phyloP scores from a whole-genome alignment of 2,888 invertebrate genomes.

The Lamproptera curius region DNA sequence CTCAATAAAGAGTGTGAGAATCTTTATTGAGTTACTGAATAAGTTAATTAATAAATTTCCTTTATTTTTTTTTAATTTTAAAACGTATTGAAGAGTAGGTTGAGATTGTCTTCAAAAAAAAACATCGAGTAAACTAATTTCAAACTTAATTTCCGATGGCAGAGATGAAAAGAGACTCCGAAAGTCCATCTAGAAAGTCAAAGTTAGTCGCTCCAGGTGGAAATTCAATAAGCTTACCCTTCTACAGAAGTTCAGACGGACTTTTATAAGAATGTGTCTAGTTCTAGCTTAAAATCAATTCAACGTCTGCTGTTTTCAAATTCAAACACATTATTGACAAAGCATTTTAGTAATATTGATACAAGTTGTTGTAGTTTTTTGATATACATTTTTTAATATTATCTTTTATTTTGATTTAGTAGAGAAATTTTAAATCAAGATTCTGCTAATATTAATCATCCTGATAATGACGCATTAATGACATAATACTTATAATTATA shows the following conservation, averaged over 20 bases:
- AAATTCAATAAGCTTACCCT: no score
- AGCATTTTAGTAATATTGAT: background rate
- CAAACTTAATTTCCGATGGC: no score
- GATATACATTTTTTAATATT: background rate
- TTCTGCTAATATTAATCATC: background rate
- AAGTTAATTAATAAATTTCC: no score
- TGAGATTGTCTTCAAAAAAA: no score
- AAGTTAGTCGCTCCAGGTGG: slow-evolving; percentile 6
- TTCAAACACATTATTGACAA: background rate
- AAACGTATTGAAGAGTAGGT: no score
- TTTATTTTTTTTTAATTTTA: no score
- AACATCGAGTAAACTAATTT: no score
- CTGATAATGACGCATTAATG: no score
- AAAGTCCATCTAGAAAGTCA: slow-evolving; percentile 10
- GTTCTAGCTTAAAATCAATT: background rate
- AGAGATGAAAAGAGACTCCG: background rate
- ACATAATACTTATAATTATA: no score
- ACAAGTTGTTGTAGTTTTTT: background rate
- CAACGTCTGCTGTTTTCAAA: background rate
- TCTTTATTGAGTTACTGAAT: no score
- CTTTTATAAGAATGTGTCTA: slow-evolving; percentile 7
- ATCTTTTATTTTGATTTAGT: background rate
- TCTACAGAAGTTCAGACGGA: slow-evolving; percentile 7
- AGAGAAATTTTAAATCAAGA: background rate
- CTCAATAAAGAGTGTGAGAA: no score